Evolutionary conservation across 2,888 invertebrate genomes (phyloP), one percentile per base, ranked within the genome.

Genomic region (Pristionchus maxplancki): DNA sequence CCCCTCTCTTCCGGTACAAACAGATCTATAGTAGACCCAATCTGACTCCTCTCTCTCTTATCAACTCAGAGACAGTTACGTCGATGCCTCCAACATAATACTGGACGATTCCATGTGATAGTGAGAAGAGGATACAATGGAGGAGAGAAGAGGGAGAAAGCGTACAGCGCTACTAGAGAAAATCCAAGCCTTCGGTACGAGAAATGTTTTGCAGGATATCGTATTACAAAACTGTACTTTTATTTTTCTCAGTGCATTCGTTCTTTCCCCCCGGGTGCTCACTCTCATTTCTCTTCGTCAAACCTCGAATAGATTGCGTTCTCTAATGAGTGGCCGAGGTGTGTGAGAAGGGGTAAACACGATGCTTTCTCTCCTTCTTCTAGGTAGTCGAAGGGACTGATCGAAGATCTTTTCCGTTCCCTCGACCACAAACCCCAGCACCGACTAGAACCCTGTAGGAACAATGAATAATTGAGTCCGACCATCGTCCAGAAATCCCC

Each of bases 81-180:
- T n/a, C 34, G 34, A 37, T 37, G 37, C 67, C 67, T 67, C 28
- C 67, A 15, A 67, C 71, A 71, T 71, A 71, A 71, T 71, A 71
- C 71, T 78, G 78, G 78, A 78, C 78, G 37, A 78, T 78, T n/a
- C 13, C 37, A 71, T 13, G n/a, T 37, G 78, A 78, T 78, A 44
- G 15, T n/a, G 37, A 71, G n/a, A n/a, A n/a, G n/a, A 48, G 78
- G 28, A 78, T 40, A 37, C 37, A 74, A 74, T 74, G 40, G 71
- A 74, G 40, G 71, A 17, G 17, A 74, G 40, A 37, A 24, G 40
- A 28, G 17, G 44, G 44, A 44, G 78, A 44, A 24, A 74, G 40
- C 50, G 50, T 50, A 50, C 50, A 50, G n/a, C n/a, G n/a, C n/a
- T n/a, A n/a, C n/a, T n/a, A n/a, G n/a, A n/a, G n/a, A n/a, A n/a